Conservation (phyloP, 2,113 vertebrate species). For the Elephantulus edwardii region DNA sequence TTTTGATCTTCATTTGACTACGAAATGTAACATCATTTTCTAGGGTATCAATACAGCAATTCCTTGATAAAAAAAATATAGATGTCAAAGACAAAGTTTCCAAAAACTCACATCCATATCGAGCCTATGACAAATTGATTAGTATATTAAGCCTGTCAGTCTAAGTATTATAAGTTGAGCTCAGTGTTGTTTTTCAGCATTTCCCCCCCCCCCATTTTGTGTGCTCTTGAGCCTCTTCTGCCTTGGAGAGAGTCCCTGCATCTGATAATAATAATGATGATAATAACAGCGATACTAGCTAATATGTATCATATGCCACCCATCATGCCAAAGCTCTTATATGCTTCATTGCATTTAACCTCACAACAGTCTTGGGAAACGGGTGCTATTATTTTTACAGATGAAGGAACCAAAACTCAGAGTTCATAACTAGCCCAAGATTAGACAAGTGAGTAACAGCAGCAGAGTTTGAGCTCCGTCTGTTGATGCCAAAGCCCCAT, state of each 20-base stretch:
- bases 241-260: neutral
- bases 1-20: constrained; percentile 2
- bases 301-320: neutral
- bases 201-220: neutral
- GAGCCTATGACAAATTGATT: neutral
- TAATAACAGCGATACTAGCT: neutral
- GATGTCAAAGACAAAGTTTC: neutral
- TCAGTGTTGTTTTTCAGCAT: neutral
- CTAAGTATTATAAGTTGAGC: neutral
- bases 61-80: neutral
- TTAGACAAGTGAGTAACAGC: neutral
- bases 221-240: neutral
- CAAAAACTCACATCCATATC: neutral
- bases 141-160: neutral
- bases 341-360: neutral
- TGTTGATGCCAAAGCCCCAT: neutral
- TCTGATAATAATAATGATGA: neutral
- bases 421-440: neutral
- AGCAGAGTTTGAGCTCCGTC: neutral
- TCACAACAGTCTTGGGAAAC: neutral
- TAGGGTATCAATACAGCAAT: neutral
- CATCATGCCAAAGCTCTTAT: neutral
- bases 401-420: neutral
- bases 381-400: neutral
- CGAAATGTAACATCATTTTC: neutral